These are phyloP conservation scores for Smittia sp. DNA, from an alignment of 2,888 invertebrate genomes.

Conservation along the genomic window DNA sequence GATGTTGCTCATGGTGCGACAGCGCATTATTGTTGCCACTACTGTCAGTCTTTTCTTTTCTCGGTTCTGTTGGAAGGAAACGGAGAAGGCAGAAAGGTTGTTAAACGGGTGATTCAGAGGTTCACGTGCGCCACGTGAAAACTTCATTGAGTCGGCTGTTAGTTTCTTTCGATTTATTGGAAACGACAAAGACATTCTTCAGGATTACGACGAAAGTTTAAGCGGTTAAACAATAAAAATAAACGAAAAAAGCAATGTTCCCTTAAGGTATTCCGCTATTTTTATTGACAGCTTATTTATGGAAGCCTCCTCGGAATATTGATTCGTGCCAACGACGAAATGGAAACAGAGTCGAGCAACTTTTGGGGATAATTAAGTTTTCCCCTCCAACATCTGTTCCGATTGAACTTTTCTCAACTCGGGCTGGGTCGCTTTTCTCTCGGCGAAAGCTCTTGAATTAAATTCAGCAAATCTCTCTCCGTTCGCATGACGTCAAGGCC, in stretches of 20 bases:
- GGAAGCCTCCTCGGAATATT: neutral
- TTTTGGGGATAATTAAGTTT: neutral
- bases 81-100: neutral
- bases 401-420: neutral
- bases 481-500: neutral
- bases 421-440: neutral
- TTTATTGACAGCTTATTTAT: no score
- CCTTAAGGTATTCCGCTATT: neutral
- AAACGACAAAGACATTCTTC: no score
- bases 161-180: no score
- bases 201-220: neutral
- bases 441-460: neutral
- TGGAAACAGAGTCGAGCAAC: neutral
- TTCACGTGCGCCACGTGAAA: neutral
- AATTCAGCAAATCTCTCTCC: no score
- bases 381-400: neutral
- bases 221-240: neutral
- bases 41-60: slow-evolving; percentile 86
- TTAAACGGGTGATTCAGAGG: neutral
- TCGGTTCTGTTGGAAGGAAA: slow-evolving; percentile 68
- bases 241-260: neutral
- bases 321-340: neutral
- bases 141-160: neutral
- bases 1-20: slow-evolving; percentile 53
- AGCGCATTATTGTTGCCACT: slow-evolving; percentile 60